Evolutionary conservation across 2,113 vertebrate genomes (phyloP).

Genomic region (Rhinolophus ferrumequinum): DNA sequence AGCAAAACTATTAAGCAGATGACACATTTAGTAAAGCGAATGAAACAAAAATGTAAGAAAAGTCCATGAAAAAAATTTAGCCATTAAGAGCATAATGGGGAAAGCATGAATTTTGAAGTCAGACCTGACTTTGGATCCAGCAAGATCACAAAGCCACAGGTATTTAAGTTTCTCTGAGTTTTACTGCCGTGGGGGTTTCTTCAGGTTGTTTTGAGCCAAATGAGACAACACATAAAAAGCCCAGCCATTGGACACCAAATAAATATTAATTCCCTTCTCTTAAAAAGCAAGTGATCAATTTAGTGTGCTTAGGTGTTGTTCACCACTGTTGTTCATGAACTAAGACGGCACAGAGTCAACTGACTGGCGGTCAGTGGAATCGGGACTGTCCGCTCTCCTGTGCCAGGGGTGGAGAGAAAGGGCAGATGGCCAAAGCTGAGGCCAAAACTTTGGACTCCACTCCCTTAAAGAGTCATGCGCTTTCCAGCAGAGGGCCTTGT

Average conservation of each 20-base stretch:
- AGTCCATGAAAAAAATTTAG: neutral
- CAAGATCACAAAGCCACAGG: neutral
- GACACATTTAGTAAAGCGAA: neutral
- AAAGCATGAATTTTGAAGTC: neutral
- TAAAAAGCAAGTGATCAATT: conserved; percentile 24
- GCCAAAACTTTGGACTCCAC: neutral
- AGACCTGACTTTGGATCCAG: neutral
- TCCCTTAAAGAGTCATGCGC: neutral
- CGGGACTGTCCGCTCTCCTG: neutral
- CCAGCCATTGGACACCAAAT: neutral
- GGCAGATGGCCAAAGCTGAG: conserved; percentile 28
- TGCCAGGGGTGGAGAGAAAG: neutral
- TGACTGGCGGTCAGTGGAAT: neutral
- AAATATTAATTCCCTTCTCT: conserved; percentile 22
- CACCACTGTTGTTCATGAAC: neutral
- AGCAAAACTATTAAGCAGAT: neutral
- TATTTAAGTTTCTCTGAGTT: neutral
- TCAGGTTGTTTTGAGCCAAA: neutral
- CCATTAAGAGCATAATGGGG: neutral
- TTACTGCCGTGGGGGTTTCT: neutral
- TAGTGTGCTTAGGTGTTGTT: neutral
- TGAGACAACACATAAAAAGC: neutral
- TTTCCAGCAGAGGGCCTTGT: neutral
- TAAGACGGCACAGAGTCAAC: neutral
- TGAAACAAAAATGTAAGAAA: neutral